Evolutionary conservation across 2,797 vertebrate species (phyloP).

Genomic region (Gephyroberyx darwinii): DNA sequence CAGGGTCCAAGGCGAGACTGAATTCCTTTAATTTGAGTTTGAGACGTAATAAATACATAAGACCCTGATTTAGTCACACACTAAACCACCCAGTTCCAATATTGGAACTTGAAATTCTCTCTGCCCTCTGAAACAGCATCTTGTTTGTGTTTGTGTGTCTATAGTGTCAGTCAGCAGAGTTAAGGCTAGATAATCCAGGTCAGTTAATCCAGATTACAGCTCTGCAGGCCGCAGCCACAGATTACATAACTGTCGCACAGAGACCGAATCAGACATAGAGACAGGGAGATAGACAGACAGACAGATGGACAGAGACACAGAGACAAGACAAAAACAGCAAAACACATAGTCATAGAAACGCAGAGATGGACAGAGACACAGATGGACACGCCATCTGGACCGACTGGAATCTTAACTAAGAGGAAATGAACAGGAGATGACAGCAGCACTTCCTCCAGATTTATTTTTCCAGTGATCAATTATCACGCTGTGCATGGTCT

Average conservation of each 20-base stretch:
- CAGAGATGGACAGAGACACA: background rate
- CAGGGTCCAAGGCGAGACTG: no score
- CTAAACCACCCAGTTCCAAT: conserved; percentile 14
- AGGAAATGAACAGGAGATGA: no score
- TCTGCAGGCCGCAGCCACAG: conserved; percentile 38
- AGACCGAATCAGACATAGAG: conserved; percentile 18
- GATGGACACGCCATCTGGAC: background rate
- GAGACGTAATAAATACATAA: background rate
- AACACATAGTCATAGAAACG: background rate
- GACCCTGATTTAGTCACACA: background rate
- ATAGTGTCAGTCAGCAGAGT: conserved; percentile 51
- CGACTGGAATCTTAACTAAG: no score
- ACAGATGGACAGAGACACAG: background rate
- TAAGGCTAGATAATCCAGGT: conserved; percentile 67
- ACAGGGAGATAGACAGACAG: conserved; percentile 11
- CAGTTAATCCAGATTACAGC: conserved; percentile 76
- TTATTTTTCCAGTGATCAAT: no score
- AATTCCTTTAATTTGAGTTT: background rate
- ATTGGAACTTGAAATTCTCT: conserved; percentile 20
- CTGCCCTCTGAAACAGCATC: conserved; percentile 25
- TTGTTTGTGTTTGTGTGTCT: conserved; percentile 34
- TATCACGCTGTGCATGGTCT: no score
- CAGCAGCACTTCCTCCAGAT: no score
- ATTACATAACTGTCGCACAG: conserved; percentile 66
- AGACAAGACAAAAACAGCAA: background rate